Base-by-base conservation (phyloP, 2,888 invertebrate genomes). In the Empis livida region DNA sequence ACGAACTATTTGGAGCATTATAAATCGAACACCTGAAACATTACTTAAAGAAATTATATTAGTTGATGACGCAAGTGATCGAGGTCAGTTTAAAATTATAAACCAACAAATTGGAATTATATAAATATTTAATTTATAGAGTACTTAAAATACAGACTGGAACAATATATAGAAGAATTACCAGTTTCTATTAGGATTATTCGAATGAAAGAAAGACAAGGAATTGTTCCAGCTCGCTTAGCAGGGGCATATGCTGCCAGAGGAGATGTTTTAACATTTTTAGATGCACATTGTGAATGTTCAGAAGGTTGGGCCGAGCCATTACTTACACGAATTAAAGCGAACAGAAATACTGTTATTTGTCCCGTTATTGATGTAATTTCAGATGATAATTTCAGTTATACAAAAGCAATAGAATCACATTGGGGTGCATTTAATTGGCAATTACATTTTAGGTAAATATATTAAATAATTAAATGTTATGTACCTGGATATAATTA, bases 371-470 rank as follows among this genome's bases (percentile, higher is more conserved):
- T 93, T 50, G 93, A 93, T 63, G 91, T 97, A 15, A 88, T 99
- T 42, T 92, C 91, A 51, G 94, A 97, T 61, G 90, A 96, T 57
- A 93, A 92, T 3, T 87, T 99, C 59, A 91, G 94, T 32, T 99
- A 97, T 64, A 85, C 85, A 3, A 88, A 93, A 59, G 90, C 90
- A 50, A 65, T 65, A 45, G 96, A 97, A 65, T 79, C 95, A 43
- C 95, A 96, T 60, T 94, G 94, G 87, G 99, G 97, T 5, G 96
- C 93, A 0, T 95, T 99, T 66, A 97, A 95, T 67, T 97, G 97
- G 96, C 86, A 92, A 56, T 73, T 99, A 14, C 95, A 95, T 63
- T 99, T 86, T 60, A 68, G 68, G 49, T 68, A 60, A 54, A 53
- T 9, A n/a, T n/a, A n/a, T n/a, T n/a, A 45, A 20, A 37, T 31